phyloP scores from a whole-genome alignment of 2,113 vertebrate species.

The Paramisgurnus dabryanus region DNA sequence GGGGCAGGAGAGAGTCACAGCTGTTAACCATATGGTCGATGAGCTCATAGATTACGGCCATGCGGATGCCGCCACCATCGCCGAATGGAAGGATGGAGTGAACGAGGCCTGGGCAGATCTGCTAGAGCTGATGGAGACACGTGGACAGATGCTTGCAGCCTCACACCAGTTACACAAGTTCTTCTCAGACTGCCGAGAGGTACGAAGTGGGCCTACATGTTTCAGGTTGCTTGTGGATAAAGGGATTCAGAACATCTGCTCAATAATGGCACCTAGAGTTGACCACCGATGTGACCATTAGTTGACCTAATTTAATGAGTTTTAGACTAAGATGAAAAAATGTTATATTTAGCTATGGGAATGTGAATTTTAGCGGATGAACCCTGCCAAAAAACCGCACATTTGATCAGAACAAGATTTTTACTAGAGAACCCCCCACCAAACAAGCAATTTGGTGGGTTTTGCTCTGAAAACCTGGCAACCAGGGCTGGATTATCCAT shows the following conservation, averaged over 20 bases:
- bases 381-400: too few relatives aligned
- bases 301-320: too few relatives aligned
- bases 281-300: too few relatives aligned
- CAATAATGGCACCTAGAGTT: neutral
- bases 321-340: too few relatives aligned
- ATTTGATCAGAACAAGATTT: too few relatives aligned
- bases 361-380: too few relatives aligned
- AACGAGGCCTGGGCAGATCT: conserved; percentile 96
- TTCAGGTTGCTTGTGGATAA: too few relatives aligned
- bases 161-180: conserved; percentile 94
- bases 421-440: too few relatives aligned
- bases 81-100: conserved; percentile 94
- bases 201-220: conserved; percentile 32
- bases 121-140: conserved; percentile 92
- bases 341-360: too few relatives aligned
- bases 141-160: conserved; percentile 89
- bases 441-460: too few relatives aligned
- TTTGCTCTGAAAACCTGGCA: too few relatives aligned
- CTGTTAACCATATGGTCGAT: conserved; percentile 94
- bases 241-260: neutral
- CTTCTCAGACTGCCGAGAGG: conserved; percentile 90
- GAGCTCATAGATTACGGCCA: conserved; percentile 96
- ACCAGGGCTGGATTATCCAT: too few relatives aligned
- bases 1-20: conserved; percentile 87
- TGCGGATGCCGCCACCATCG: conserved; percentile 87